These are phyloP conservation scores for Bergia puertoricense DNA, from an alignment of 92 coral and sea anemone genomes.

Conservation along the genomic window DNA sequence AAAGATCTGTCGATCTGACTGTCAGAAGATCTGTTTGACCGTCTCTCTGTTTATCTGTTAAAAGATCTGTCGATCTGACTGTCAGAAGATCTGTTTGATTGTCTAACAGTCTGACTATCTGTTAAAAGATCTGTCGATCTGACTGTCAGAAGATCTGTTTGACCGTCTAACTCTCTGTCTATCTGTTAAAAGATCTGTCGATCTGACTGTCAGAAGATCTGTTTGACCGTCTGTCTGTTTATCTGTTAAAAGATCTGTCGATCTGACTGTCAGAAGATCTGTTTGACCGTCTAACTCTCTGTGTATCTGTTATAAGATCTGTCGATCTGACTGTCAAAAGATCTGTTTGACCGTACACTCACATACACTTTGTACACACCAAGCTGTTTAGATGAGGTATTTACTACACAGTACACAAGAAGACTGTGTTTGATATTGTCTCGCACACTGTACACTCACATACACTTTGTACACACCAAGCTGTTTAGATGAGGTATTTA, in stretches of 20 bases:
- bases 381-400: too few relatives aligned
- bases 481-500: too few relatives aligned
- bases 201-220: not conserved
- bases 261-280: not conserved
- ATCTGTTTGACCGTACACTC: too few relatives aligned
- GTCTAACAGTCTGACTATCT: not conserved
- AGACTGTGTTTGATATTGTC: too few relatives aligned
- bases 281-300: too few relatives aligned
- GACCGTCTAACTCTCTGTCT: not conserved
- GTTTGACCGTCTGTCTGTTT: not conserved
- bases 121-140: not conserved
- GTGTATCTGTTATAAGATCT: not conserved
- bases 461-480: too few relatives aligned
- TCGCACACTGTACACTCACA: too few relatives aligned
- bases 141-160: not conserved
- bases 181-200: not conserved
- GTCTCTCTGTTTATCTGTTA: not conserved
- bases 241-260: not conserved
- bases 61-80: not conserved
- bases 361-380: too few relatives aligned
- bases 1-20: not conserved
- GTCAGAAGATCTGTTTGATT: not conserved
- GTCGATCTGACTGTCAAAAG: not conserved
- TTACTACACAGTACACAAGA: too few relatives aligned
- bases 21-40: not conserved